These are phyloP conservation scores for Pseudachorutes palmiensis DNA, from an alignment of 1,140 invertebrate genomes.

Conservation along the genomic window DNA sequence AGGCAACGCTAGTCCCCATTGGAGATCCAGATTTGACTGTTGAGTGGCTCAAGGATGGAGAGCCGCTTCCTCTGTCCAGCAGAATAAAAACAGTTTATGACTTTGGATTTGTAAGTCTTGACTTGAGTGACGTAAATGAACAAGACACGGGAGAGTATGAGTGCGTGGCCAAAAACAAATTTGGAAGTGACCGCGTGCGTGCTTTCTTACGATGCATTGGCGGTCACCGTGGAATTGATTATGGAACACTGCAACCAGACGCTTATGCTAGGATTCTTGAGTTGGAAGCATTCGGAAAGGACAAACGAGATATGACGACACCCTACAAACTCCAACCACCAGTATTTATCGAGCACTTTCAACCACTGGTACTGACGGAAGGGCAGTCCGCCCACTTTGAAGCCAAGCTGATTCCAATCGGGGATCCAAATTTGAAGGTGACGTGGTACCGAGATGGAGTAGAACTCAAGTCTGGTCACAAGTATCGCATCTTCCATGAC, in stretches of 20 bases:
- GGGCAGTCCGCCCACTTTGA: conserved; percentile 92
- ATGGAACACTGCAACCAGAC: conserved; percentile 88
- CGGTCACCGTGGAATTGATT: conserved; percentile 72
- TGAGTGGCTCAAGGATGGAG: conserved; percentile 96
- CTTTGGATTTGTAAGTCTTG: conserved; percentile 91
- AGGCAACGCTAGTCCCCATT: conserved; percentile 75
- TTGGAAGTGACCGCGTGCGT: conserved; percentile 60
- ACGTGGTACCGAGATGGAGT: conserved; percentile 93
- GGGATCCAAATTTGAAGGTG: conserved; percentile 82
- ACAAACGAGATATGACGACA: conserved; percentile 54
- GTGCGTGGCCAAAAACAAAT: conserved; percentile 77
- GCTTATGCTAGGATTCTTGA: conserved; percentile 82
- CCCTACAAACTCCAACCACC: conserved; percentile 66
- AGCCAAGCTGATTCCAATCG: conserved; percentile 76
- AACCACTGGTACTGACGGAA: conserved; percentile 73
- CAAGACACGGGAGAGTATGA: conserved; percentile 90
- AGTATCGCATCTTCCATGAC: conserved; percentile 92
- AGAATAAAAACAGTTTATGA: conserved; percentile 90
- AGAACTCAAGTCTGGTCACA: conserved; percentile 81
- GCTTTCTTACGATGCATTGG: conserved; percentile 73
- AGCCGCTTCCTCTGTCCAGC: conserved; percentile 79
- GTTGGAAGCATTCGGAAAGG: conserved; percentile 60
- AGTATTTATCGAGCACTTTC: conserved; percentile 79
- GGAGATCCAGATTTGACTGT: conserved; percentile 91
- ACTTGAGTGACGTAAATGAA: conserved; percentile 86